These are phyloP conservation scores for Tetranychus piercei DNA, from an alignment of 2,888 invertebrate species.

Conservation along the genomic window DNA sequence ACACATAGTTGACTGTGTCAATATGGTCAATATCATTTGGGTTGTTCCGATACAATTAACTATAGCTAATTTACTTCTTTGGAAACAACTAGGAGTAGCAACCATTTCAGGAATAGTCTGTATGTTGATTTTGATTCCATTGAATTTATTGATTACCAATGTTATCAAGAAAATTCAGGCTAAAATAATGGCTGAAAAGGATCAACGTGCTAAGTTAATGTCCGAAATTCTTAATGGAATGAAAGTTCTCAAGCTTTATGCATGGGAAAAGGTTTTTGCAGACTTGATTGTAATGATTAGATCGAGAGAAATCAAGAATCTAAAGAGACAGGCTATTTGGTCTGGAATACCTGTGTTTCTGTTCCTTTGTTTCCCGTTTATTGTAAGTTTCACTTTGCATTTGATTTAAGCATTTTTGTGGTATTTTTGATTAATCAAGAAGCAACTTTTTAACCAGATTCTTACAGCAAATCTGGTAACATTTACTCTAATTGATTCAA, in stretches of 20 bases:
- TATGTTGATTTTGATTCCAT: too few species aligned
- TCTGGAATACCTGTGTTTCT: too few species aligned
- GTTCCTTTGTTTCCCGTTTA: too few species aligned
- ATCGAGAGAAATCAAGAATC: background rate
- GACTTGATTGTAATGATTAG: background rate
- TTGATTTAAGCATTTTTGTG: slow-evolving; percentile 36
- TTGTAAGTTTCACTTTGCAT: background rate
- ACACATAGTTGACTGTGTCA: background rate
- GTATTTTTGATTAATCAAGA: slow-evolving; percentile 32
- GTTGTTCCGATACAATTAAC: background rate
- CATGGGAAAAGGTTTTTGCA: slow-evolving; percentile 2
- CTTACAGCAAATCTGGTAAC: too few species aligned
- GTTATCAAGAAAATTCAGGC: too few species aligned
- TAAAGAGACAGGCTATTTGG: background rate
- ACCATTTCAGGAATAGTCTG: background rate
- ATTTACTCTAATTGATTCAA: background rate
- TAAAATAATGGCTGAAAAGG: too few species aligned
- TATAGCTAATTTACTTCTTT: background rate
- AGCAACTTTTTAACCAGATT: background rate
- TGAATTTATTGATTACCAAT: too few species aligned
- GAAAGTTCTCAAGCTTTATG: slow-evolving; percentile 5
- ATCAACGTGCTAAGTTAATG: too few species aligned
- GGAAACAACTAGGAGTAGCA: background rate
- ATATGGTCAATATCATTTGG: background rate
- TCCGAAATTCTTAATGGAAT: background rate